A percentile compares a stretch with the other conserved stretches of the same genome.
Conservation (phyloP, 1,140 invertebrate species). For the Drosophila kepulauana region DNA sequence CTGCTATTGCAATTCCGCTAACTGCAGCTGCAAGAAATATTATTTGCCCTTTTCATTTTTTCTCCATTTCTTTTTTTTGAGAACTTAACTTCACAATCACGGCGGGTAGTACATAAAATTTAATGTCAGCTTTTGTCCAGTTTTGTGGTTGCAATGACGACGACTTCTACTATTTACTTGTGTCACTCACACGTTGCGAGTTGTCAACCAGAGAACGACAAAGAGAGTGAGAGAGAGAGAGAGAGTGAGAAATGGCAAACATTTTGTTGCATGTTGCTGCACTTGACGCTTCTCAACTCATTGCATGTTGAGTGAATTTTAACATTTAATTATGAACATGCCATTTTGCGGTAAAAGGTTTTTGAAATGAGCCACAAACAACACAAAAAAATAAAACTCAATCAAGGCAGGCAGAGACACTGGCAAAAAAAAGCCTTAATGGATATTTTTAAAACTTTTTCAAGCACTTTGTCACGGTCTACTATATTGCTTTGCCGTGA, state of each 20-base stretch:
- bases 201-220: slow-evolving; percentile 5
- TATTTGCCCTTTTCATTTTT: neutral
- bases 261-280: slow-evolving; percentile 41
- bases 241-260: slow-evolving; percentile 26
- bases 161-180: slow-evolving; percentile 39
- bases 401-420: slow-evolving; percentile 28
- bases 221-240: too few species aligned
- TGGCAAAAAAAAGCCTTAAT: slow-evolving; percentile 1
- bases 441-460: slow-evolving; percentile 7
- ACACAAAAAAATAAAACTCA: slow-evolving; percentile 46
- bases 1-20: slow-evolving; percentile 20
- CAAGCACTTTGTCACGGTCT: neutral
- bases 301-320: slow-evolving; percentile 71
- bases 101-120: slow-evolving; percentile 44
- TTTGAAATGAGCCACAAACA: slow-evolving; percentile 69
- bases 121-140: slow-evolving; percentile 50
- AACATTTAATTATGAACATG: slow-evolving; percentile 82
- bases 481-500: too few species aligned
- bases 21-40: slow-evolving; percentile 27
- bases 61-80: slow-evolving; percentile 2
- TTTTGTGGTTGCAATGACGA: slow-evolving; percentile 8
- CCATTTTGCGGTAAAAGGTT: slow-evolving; percentile 75
- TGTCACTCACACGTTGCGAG: slow-evolving; percentile 42
- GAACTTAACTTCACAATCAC: slow-evolving; percentile 30
- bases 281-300: slow-evolving; percentile 43